These are phyloP conservation scores for Spea bombifrons DNA, from an alignment of 2,113 vertebrate species.

Conservation along the genomic window DNA sequence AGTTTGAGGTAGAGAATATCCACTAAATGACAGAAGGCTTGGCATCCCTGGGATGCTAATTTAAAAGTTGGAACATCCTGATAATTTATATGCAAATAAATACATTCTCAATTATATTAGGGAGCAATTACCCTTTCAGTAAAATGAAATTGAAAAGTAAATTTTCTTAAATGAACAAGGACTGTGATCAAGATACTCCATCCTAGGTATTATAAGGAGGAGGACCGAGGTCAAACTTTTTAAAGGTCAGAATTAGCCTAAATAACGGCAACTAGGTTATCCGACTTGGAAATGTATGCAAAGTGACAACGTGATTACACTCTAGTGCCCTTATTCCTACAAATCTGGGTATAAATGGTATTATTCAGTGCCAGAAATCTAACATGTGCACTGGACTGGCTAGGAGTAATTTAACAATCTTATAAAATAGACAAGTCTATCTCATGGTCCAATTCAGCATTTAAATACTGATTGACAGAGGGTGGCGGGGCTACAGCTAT, in stretches of 20 bases:
- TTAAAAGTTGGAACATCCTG: too few species aligned
- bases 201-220: too few species aligned
- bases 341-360: constrained; percentile 29
- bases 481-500: constrained; percentile 2
- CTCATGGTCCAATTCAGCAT: constrained; percentile 18
- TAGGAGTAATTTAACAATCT: constrained; percentile 21
- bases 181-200: too few species aligned
- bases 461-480: constrained; percentile 27
- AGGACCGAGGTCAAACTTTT: background rate
- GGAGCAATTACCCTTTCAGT: too few species aligned
- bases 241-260: constrained; percentile 12
- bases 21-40: too few species aligned
- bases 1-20: too few species aligned
- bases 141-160: too few species aligned
- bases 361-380: constrained; percentile 17
- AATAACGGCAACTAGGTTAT: background rate
- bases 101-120: too few species aligned
- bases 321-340: background rate
- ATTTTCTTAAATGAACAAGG: too few species aligned
- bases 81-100: too few species aligned
- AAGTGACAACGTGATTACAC: constrained; percentile 18
- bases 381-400: constrained; percentile 30
- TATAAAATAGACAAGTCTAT: constrained; percentile 1
- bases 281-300: constrained; percentile 2
- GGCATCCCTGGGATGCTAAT: too few species aligned